Evolutionary conservation across 2,888 invertebrate species (phyloP).

Genomic region (Acanthosepion lycidas): DNA sequence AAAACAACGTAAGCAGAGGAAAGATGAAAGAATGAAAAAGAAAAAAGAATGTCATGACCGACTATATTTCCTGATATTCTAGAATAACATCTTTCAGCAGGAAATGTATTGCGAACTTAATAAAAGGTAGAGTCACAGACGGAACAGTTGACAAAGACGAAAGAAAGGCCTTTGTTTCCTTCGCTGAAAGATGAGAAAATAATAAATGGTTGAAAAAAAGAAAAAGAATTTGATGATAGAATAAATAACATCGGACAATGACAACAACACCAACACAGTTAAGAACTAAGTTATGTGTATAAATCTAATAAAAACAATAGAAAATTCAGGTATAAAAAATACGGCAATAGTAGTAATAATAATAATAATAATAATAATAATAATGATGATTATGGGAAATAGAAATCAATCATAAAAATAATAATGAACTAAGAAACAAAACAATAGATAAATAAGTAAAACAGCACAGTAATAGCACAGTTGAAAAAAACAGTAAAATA

Average conservation of each 20-base stretch:
- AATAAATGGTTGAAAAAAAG: not conserved
- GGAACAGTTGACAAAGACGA: not conserved
- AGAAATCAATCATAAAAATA: too few species aligned
- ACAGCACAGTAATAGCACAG: too few species aligned
- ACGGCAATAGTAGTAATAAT: too few species aligned
- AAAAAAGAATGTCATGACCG: not conserved
- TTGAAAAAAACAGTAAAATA: too few species aligned
- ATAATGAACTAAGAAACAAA: too few species aligned
- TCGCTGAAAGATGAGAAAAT: not conserved
- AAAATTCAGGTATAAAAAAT: not conserved
- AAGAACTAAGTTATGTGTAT: not conserved
- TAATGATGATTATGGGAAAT: too few species aligned
- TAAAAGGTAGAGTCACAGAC: not conserved
- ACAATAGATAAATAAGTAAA: too few species aligned
- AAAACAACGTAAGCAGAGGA: not conserved
- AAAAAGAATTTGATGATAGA: not conserved
- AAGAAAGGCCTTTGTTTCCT: not conserved
- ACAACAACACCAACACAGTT: too few species aligned
- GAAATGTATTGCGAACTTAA: not conserved
- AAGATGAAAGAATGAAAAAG: not conserved
- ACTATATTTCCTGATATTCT: not conserved
- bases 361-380: too few species aligned
- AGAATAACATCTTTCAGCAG: slow-evolving; percentile 6
- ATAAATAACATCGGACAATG: not conserved
- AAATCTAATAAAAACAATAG: not conserved